Evolutionary conservation across 2,888 invertebrate species (phyloP), one percentile per base, ranked within the genome.

Genomic region (Pseudoips prasinana): DNA sequence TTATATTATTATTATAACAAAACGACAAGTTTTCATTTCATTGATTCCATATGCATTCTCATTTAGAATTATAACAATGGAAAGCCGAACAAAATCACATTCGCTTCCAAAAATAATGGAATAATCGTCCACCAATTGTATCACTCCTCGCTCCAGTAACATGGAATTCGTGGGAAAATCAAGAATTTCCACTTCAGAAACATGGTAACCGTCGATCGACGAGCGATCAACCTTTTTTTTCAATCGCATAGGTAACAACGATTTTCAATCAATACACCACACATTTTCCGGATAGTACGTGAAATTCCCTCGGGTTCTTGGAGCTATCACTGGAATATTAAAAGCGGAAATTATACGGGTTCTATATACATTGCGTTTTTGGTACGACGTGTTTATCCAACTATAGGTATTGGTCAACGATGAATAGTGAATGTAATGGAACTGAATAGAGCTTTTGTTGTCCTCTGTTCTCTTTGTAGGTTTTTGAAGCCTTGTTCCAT

Each of bases 221-320:
- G 22, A 53, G 14, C 14, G 14, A 14, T 5, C 3, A 5, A 50
- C 47, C 39, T 43, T 58, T 58, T 58, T 58, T 47, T 53, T 44
- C 41, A 48, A 43, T 45, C 42, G 31, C 37, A 51, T 39, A 60
- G 46, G 57, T 54, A 58, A 38, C 50, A 55, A 29, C 37, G 35
- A 47, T 61, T 62, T 62, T 58, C 60, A 61, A 65, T 70, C 67
- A 72, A 70, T 72, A 64, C 55, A 48, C 50, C 53, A 36, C 56
- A 58, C 48, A 69, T 67, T 68, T 67, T 53, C 56, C 56, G 49
- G 56, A 57, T 59, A 58, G 52, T 55, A 46, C 52, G 35, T 30
- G 34, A 48, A 45, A 54, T 45, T 64, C 64, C 59, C 54, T n/a
- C 25, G 41, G 46, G 51, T 28, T 29, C 22, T 25, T 24, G 10